A percentile compares a stretch with the other conserved stretches of the same genome.
These are phyloP conservation scores for Ranitomeya imitator DNA, from an alignment of 2,113 vertebrate genomes.

Conservation along the genomic window DNA sequence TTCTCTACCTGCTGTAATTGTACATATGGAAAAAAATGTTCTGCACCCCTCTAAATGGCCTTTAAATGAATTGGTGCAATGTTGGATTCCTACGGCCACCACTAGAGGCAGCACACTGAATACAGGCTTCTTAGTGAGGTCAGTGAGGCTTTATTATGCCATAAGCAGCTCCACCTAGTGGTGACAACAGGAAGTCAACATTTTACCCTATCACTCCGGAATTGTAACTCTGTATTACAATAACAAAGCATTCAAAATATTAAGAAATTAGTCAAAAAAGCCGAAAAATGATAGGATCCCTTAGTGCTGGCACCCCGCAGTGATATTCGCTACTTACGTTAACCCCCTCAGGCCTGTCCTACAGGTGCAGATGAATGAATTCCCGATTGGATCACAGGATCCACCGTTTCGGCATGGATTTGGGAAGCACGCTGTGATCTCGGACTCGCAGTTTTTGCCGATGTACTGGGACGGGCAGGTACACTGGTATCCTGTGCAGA, in stretches of 20 bases:
- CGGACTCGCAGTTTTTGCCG: constrained; percentile 89
- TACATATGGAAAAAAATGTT: neutral
- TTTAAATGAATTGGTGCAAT: neutral
- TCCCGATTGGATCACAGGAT: constrained; percentile 87
- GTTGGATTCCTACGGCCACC: neutral
- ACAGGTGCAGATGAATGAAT: constrained; percentile 91
- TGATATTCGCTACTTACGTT: constrained; percentile 77
- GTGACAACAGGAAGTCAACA: neutral
- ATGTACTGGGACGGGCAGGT: constrained; percentile 88
- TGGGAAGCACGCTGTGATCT: constrained; percentile 92
- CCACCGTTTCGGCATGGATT: constrained; percentile 92
- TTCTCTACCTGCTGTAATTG: neutral
- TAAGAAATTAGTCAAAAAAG: no score
- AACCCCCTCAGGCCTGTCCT: constrained; percentile 87
- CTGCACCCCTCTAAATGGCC: no score
- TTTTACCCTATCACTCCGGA: neutral
- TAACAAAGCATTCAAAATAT: neutral
- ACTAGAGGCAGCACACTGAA: neutral
- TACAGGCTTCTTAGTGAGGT: neutral
- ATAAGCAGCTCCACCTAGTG: neutral
- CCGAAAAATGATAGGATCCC: no score
- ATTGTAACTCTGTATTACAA: neutral
- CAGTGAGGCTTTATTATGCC: no score
- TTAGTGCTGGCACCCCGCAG: neutral
- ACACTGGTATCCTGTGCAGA: constrained; percentile 86